Conservation (phyloP, 2,888 invertebrate genomes). For the Rhingia campestris region DNA sequence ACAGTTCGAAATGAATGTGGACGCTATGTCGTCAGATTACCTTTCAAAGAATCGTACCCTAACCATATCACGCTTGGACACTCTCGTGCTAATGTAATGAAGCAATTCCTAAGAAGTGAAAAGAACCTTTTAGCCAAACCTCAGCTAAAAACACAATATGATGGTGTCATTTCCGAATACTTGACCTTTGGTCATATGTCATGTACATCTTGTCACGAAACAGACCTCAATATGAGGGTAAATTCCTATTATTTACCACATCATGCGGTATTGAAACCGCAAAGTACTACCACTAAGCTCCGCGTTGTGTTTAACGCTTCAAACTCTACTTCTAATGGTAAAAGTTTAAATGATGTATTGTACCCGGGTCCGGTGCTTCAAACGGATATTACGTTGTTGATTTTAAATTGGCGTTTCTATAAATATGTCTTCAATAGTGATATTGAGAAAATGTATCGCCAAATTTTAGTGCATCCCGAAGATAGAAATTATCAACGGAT, state of each 20-base stretch:
- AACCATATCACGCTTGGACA: too few species aligned
- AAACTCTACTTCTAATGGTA: too few species aligned
- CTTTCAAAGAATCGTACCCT: too few species aligned
- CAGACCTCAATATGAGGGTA: neutral
- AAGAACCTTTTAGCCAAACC: too few species aligned
- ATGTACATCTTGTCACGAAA: neutral
- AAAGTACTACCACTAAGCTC: too few species aligned
- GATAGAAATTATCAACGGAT: conserved; percentile 17
- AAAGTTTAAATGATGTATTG: too few species aligned
- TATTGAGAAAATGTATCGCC: conserved; percentile 29
- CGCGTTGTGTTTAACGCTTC: too few species aligned
- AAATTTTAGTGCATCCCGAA: conserved; percentile 12
- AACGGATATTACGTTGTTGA: too few species aligned
- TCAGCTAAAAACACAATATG: too few species aligned
- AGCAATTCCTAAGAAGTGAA: neutral
- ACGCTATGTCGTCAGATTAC: neutral
- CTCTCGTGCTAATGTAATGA: too few species aligned
- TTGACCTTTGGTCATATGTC: neutral
- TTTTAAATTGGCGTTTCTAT: too few species aligned
- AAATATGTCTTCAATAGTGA: conserved; percentile 13
- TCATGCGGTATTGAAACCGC: conserved; percentile 6
- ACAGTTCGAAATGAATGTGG: neutral
- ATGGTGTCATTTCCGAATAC: conserved; percentile 26
- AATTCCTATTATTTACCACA: conserved; percentile 50
- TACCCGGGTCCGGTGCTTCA: too few species aligned